phyloP scores from a whole-genome alignment of 2,888 invertebrate species.

The Amiota mariae region DNA sequence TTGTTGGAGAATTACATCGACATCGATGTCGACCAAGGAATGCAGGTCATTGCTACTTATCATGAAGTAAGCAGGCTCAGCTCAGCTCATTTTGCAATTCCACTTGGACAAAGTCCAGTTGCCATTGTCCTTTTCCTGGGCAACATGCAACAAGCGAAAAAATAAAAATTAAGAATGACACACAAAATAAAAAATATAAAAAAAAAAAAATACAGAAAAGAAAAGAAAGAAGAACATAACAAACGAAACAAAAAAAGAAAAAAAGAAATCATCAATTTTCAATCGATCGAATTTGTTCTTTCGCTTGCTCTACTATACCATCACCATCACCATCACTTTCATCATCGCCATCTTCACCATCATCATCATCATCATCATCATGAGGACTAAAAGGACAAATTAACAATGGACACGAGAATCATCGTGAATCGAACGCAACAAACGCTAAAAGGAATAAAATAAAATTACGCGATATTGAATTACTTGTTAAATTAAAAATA shows the following conservation, averaged over 20 bases:
- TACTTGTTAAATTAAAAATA: conserved; percentile 64
- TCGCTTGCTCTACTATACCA: not conserved
- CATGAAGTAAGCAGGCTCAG: conserved; percentile 1
- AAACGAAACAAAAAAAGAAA: too few relatives aligned
- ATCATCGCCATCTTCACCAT: not conserved
- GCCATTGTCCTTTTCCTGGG: conserved; percentile 22
- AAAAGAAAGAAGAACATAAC: not conserved
- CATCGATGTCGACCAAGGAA: conserved; percentile 14
- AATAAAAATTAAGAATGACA: not conserved
- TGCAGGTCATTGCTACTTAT: conserved; percentile 25
- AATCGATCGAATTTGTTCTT: conserved; percentile 18
- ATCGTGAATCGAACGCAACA: not conserved
- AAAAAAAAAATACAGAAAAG: not conserved
- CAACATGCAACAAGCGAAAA: conserved; percentile 23
- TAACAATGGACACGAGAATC: not conserved
- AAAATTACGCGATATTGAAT: conserved; percentile 65
- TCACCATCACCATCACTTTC: not conserved
- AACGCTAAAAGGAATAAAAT: conserved; percentile 47
- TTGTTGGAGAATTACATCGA: not conserved
- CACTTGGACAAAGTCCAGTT: conserved; percentile 9
- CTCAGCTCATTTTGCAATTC: conserved; percentile 11
- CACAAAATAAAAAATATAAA: not conserved
- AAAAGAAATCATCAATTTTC: conserved; percentile 12
- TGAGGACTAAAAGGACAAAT: not conserved
- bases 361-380: not conserved